phyloP scores from a whole-genome alignment of 1,140 invertebrate genomes.

The Neodiprion fabricii region DNA sequence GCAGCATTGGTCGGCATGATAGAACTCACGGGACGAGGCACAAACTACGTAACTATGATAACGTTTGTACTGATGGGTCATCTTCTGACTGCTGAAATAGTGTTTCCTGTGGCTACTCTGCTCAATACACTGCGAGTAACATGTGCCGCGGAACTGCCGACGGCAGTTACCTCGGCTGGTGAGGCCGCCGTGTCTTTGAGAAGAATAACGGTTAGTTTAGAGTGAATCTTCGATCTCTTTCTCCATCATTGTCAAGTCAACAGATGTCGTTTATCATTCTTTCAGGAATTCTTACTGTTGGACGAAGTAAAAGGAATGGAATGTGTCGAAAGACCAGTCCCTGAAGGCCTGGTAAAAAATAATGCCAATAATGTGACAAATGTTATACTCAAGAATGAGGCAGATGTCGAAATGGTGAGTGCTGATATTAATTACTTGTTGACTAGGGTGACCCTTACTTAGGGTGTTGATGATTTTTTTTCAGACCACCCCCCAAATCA shows the following conservation, averaged over 20 bases:
- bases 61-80: slow-evolving; percentile 73
- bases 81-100: slow-evolving; percentile 71
- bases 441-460: too few species aligned
- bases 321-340: neutral
- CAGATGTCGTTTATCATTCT: slow-evolving; percentile 19
- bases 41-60: slow-evolving; percentile 76
- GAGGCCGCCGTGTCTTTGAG: slow-evolving; percentile 74
- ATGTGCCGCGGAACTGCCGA: slow-evolving; percentile 75
- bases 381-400: neutral
- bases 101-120: slow-evolving; percentile 69
- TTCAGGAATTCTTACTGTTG: slow-evolving; percentile 69
- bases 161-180: slow-evolving; percentile 70
- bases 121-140: slow-evolving; percentile 71
- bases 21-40: slow-evolving; percentile 75
- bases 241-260: neutral
- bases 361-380: neutral
- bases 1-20: slow-evolving; percentile 74
- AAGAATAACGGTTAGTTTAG: slow-evolving; percentile 54
- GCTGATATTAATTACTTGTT: neutral
- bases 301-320: slow-evolving; percentile 59
- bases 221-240: neutral
- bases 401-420: too few species aligned
- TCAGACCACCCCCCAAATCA: too few species aligned
- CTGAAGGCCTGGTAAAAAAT: neutral
- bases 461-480: too few species aligned